These are phyloP conservation scores for Scaptomyza hsui DNA, from an alignment of 1,140 invertebrate genomes.

Conservation along the genomic window DNA sequence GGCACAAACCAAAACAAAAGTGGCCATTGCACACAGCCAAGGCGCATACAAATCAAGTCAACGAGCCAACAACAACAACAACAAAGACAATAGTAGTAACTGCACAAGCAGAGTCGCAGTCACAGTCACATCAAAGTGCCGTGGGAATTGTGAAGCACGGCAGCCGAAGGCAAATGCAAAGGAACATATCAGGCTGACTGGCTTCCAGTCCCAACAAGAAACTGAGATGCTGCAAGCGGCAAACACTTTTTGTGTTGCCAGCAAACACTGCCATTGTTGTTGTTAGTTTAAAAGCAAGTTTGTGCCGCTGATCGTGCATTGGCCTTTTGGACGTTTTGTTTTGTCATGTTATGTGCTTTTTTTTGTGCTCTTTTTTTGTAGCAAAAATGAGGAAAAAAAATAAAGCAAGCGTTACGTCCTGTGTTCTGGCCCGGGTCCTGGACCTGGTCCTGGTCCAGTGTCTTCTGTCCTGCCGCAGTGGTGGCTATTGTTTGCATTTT, in stretches of 20 bases:
- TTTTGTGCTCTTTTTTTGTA: conserved; percentile 19
- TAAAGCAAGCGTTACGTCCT: conserved; percentile 30
- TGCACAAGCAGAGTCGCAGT: conserved; percentile 20
- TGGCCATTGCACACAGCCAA: conserved; percentile 60
- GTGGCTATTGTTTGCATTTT: conserved; percentile 44
- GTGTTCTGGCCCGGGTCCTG: not conserved
- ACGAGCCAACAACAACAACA: conserved; percentile 27
- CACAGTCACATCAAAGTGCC: conserved; percentile 28
- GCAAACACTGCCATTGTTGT: conserved; percentile 23
- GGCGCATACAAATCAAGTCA: conserved; percentile 71
- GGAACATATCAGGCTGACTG: conserved; percentile 28
- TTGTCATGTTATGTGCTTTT: conserved; percentile 19
- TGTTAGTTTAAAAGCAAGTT: conserved; percentile 31
- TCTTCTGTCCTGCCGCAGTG: conserved; percentile 30
- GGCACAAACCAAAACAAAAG: conserved; percentile 49
- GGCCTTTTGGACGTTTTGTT: conserved; percentile 35
- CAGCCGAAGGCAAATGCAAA: not conserved
- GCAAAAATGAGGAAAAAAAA: conserved; percentile 21
- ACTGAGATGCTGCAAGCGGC: conserved; percentile 7
- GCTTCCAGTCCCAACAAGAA: not conserved
- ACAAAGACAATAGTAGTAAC: not conserved
- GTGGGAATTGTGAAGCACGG: conserved; percentile 28
- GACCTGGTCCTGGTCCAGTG: not conserved
- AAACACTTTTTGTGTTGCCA: conserved; percentile 16
- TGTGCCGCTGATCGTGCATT: conserved; percentile 54